Conservation (phyloP, 2,113 vertebrate genomes). For the Rhinogobius similis region DNA sequence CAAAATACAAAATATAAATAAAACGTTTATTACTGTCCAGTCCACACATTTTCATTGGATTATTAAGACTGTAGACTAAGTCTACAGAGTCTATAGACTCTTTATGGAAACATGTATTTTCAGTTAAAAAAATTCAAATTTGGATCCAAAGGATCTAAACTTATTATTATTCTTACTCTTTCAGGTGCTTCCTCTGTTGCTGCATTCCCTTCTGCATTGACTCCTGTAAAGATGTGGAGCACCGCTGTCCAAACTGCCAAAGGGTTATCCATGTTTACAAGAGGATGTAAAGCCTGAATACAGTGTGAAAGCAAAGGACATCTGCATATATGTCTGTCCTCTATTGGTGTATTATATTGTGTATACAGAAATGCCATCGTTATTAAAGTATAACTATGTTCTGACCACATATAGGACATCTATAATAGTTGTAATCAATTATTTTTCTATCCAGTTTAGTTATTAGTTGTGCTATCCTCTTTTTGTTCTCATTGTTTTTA, state of each 20-base stretch:
- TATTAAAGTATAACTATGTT: not conserved
- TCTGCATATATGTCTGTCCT: not conserved
- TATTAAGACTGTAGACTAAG: too few relatives aligned
- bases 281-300: constrained; percentile 54
- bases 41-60: too few relatives aligned
- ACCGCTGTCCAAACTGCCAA: constrained; percentile 83
- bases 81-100: too few relatives aligned
- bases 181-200: constrained; percentile 85
- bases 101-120: too few relatives aligned
- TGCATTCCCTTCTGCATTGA: constrained; percentile 89
- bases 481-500: not conserved
- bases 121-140: too few relatives aligned
- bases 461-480: not conserved
- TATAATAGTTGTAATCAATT: not conserved
- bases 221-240: constrained; percentile 86
- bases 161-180: not conserved
- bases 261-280: constrained; percentile 80
- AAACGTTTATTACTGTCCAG: too few relatives aligned
- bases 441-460: not conserved
- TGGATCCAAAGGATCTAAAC: not conserved
- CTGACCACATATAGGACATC: not conserved
- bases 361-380: not conserved
- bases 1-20: too few relatives aligned
- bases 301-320: not conserved
- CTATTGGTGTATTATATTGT: not conserved